Percentiles rank a stretch among this genome's conserved stretches.
phyloP scores from a whole-genome alignment of 2,888 invertebrate species.

The Syritta pipiens region DNA sequence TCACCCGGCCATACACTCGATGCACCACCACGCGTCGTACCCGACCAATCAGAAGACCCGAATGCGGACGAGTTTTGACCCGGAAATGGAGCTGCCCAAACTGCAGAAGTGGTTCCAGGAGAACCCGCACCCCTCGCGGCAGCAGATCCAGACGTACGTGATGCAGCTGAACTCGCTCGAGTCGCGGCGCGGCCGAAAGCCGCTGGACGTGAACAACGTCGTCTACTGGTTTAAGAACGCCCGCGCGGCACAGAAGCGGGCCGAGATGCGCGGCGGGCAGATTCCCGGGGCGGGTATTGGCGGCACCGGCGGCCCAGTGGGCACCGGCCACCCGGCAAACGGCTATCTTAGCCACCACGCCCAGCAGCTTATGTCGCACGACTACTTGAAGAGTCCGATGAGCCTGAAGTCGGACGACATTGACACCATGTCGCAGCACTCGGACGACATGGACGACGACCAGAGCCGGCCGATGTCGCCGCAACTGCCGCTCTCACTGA shows the following conservation, averaged over 20 bases:
- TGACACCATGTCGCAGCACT: conserved; percentile 84
- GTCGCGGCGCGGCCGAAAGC: conserved; percentile 94
- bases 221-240: conserved; percentile 99
- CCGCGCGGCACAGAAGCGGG: conserved; percentile 95
- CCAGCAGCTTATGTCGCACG: conserved; percentile 81
- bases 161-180: conserved; percentile 95
- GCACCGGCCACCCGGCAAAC: conserved; percentile 76
- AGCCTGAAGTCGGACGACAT: conserved; percentile 82
- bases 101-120: conserved; percentile 98
- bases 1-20: conserved; percentile 88
- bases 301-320: conserved; percentile 73
- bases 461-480: conserved; percentile 84
- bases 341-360: conserved; percentile 78
- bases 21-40: conserved; percentile 84
- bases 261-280: conserved; percentile 84
- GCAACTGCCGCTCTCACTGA: conserved; percentile 86
- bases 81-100: conserved; percentile 96
- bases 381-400: conserved; percentile 85
- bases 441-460: conserved; percentile 84
- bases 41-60: conserved; percentile 91
- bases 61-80: conserved; percentile 98
- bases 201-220: conserved; percentile 96
- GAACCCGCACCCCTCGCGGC: conserved; percentile 97
- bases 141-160: conserved; percentile 97
- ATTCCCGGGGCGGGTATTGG: conserved; percentile 68